Conservation (phyloP, 2,888 invertebrate species). For the Prosapia bicincta region DNA sequence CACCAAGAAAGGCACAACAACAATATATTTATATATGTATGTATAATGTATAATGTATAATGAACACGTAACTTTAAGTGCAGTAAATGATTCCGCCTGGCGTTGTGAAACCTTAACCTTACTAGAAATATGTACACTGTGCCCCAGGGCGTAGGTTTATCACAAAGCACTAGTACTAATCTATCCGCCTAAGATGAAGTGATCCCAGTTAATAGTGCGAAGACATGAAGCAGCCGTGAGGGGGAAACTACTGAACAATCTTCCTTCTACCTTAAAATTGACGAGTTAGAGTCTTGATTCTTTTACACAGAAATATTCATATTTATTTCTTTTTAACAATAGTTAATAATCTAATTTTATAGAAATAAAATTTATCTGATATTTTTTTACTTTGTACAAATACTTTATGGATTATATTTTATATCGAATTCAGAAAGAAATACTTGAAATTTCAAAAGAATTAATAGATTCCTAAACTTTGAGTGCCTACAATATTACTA, state of each 20-base stretch:
- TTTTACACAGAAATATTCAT: neutral
- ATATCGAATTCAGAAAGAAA: too few species aligned
- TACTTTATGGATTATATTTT: too few species aligned
- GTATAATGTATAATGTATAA: neutral
- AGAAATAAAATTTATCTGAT: neutral
- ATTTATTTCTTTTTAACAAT: neutral
- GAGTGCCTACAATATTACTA: too few species aligned
- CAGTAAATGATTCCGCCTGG: neutral
- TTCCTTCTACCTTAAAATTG: neutral
- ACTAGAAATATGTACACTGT: neutral
- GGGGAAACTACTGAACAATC: neutral
- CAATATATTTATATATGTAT: neutral
- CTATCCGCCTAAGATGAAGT: neutral
- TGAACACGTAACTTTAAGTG: neutral
- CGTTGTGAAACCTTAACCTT: neutral
- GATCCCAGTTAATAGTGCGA: neutral
- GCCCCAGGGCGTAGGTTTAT: neutral
- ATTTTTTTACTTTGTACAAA: neutral
- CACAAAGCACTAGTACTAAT: neutral
- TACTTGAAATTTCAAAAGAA: too few species aligned
- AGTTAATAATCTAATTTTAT: neutral
- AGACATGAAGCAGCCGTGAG: neutral
- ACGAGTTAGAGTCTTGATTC: neutral
- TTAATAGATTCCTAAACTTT: too few species aligned
- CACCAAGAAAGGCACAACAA: conserved; percentile 2